These are phyloP conservation scores for Eupithecia exiguata DNA, from an alignment of 2,888 invertebrate genomes.

Conservation along the genomic window DNA sequence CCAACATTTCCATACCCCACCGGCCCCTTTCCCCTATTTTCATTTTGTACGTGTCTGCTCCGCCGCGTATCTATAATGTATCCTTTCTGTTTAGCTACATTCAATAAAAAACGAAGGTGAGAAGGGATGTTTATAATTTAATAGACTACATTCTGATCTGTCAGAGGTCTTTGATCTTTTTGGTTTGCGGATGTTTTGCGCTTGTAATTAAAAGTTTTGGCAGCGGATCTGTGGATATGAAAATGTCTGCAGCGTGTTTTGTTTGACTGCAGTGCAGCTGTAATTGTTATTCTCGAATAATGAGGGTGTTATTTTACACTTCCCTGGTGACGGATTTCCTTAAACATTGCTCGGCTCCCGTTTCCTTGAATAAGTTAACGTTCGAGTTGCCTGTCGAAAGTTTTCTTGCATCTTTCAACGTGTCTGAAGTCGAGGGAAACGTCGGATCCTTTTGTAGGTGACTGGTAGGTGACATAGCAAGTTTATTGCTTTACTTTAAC, in stretches of 20 bases:
- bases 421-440: slow-evolving; percentile 3
- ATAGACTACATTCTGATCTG: slow-evolving; percentile 68
- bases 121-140: slow-evolving; percentile 73
- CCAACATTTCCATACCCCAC: slow-evolving; percentile 92
- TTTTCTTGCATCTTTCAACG: slow-evolving; percentile 7
- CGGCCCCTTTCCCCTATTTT: slow-evolving; percentile 77
- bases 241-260: slow-evolving; percentile 54
- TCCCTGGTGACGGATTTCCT: slow-evolving; percentile 47
- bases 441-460: background rate
- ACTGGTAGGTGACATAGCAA: background rate
- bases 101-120: slow-evolving; percentile 76
- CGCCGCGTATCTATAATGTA: slow-evolving; percentile 80
- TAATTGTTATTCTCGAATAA: slow-evolving; percentile 59
- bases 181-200: slow-evolving; percentile 48
- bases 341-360: slow-evolving; percentile 22
- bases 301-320: slow-evolving; percentile 57
- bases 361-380: slow-evolving; percentile 1
- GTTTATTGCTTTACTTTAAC: background rate
- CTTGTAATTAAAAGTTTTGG: slow-evolving; percentile 69
- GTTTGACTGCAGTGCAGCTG: slow-evolving; percentile 63
- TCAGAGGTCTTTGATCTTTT: slow-evolving; percentile 60
- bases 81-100: slow-evolving; percentile 78
- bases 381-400: slow-evolving; percentile 1
- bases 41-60: slow-evolving; percentile 84
- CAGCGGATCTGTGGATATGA: slow-evolving; percentile 55